Percentiles rank a stretch among this genome's conserved stretches.
Evolutionary conservation across 2,888 invertebrate genomes (phyloP).

Genomic region (Muschampia plurimacula): DNA sequence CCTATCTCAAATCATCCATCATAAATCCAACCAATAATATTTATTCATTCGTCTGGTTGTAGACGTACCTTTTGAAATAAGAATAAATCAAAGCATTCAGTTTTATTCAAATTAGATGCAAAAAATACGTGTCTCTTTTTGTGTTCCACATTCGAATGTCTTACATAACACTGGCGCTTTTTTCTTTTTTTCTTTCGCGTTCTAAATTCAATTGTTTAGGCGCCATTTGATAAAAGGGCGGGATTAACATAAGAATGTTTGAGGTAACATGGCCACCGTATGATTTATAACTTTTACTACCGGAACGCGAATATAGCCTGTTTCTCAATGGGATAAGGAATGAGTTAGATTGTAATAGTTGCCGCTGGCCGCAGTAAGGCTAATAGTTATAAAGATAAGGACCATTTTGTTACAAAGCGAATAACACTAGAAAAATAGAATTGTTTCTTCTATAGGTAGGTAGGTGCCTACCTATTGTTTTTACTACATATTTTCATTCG

Average conservation of each 20-base stretch:
- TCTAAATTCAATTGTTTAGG: slow-evolving; percentile 46
- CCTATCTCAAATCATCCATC: too few relatives aligned
- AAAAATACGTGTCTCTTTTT: slow-evolving; percentile 21
- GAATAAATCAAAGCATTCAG: slow-evolving; percentile 1
- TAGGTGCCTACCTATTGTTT: not conserved
- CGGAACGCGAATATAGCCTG: not conserved
- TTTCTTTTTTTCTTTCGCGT: slow-evolving; percentile 43
- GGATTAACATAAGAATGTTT: slow-evolving; percentile 39
- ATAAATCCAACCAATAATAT: not conserved
- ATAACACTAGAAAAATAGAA: slow-evolving; percentile 13
- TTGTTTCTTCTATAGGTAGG: not conserved
- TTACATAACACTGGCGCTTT: slow-evolving; percentile 11
- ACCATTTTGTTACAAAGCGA: slow-evolving; percentile 21
- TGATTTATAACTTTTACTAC: slow-evolving; percentile 28
- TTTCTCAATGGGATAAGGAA: not conserved
- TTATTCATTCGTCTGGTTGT: not conserved
- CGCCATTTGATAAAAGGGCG: slow-evolving; percentile 40
- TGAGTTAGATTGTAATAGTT: not conserved
- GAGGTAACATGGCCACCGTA: slow-evolving; percentile 32
- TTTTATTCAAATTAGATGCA: slow-evolving; percentile 21
- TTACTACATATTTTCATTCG: not conserved
- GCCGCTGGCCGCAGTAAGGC: not conserved
- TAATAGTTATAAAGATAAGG: slow-evolving; percentile 13
- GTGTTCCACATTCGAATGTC: slow-evolving; percentile 24
- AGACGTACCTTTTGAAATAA: not conserved